Evolutionary conservation across 2,888 invertebrate species (phyloP), one percentile per base, ranked within the genome.

Genomic region (Eristalinus aeneus): DNA sequence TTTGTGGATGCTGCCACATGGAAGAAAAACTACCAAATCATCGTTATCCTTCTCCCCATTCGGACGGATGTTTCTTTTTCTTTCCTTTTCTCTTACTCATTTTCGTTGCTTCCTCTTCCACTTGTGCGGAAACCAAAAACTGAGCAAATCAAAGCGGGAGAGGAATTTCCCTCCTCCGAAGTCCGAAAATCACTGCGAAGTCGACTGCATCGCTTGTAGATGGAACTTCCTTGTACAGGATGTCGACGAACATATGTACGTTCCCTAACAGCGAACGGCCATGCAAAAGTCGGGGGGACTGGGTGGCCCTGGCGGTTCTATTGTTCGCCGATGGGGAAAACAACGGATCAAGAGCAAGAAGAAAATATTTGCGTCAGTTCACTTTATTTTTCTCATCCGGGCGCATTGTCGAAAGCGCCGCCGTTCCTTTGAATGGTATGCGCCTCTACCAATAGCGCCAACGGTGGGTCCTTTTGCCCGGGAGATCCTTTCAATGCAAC

Each of bases 331-430:
- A 20, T 71, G 46, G 46, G 36, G 58, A 60, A 68, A 32, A 58
- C 54, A 60, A 56, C 60, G 54, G 53, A n/a, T 64, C 61, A 46
- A 23, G 27, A 64, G 53, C 46, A 46, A 46, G 56, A 46, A 67
- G 53, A 79, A 56, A 69, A 60, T 27, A 73, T 83, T 79, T 79
- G 58, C 73, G 74, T 69, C 69, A 65, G 16, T 46, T 34, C 10
- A 16, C n/a, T 79, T 84, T 84, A 69, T 84, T 65, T 61, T 69
- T 27, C 36, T 74, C 65, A 60, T 79, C 74, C 74, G 73, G 64
- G 32, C 6, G 20, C 63, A n/a, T 16, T 46, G 46, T 60, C 39
- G 31, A 61, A 8, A 23, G 32, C 53, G n/a, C 68, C 4, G 27
- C 46, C 16, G 10, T 31, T 22, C 22, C 46, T 16, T 5, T 65